Conservation (phyloP, 2,797 vertebrate genomes). For the Lepilemur septentrionalis region DNA sequence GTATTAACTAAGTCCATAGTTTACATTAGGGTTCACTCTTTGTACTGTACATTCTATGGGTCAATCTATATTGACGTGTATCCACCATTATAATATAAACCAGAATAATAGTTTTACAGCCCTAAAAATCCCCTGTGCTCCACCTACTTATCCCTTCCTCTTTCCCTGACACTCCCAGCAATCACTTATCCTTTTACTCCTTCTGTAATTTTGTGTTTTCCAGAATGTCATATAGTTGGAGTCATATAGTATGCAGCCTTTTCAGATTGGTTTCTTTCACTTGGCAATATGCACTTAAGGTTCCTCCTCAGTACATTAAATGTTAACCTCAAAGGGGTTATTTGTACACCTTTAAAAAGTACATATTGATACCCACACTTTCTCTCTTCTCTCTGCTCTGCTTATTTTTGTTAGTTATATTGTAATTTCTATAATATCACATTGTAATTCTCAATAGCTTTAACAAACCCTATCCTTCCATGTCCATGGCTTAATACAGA, state of each 20-base stretch:
- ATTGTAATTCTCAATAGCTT: neutral
- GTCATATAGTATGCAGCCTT: too few species aligned
- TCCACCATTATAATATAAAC: neutral
- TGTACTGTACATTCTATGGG: neutral
- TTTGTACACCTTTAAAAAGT: neutral
- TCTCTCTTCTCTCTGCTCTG: neutral
- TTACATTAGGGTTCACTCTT: neutral
- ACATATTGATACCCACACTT: neutral
- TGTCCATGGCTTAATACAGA: neutral
- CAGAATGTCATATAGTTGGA: neutral
- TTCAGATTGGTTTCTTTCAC: neutral
- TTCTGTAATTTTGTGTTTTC: neutral
- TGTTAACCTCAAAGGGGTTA: neutral
- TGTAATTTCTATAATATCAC: neutral
- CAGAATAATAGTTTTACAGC: neutral
- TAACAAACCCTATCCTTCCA: neutral
- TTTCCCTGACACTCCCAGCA: neutral
- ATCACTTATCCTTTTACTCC: neutral
- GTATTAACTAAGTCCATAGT: neutral
- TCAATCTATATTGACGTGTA: neutral
- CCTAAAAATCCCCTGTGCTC: neutral
- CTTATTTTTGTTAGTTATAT: neutral
- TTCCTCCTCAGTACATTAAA: neutral
- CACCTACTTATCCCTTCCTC: neutral
- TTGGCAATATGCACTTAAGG: neutral